These are phyloP conservation scores for Lycopodina hypogea DNA, from an alignment of 37 sponge, comb jelly and placozoan genomes.

Conservation along the genomic window DNA sequence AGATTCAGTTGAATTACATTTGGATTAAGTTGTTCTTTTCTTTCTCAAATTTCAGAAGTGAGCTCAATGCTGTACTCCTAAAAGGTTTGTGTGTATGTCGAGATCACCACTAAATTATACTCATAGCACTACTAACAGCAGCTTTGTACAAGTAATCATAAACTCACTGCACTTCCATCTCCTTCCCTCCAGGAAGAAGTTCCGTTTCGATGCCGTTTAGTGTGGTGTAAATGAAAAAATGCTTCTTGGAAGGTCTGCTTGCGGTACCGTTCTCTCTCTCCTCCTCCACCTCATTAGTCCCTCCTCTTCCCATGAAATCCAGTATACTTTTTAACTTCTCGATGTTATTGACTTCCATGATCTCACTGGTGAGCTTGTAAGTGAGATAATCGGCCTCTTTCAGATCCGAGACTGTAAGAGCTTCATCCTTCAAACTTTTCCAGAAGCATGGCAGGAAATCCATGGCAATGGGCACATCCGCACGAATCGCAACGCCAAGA, in stretches of 20 bases:
- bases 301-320: neutral
- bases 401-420: slow-evolving; percentile 60
- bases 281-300: neutral
- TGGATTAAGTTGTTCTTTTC: too few relatives aligned
- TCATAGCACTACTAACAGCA: too few relatives aligned
- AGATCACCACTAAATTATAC: too few relatives aligned
- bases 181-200: slow-evolving; percentile 49
- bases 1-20: too few relatives aligned
- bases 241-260: neutral
- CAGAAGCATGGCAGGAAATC: slow-evolving; percentile 92
- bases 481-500: slow-evolving; percentile 87
- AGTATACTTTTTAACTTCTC: slow-evolving; percentile 41
- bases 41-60: too few relatives aligned
- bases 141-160: too few relatives aligned
- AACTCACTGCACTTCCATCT: slow-evolving; percentile 69
- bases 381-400: slow-evolving; percentile 85
- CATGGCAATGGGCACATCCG: slow-evolving; percentile 88
- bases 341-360: slow-evolving; percentile 18
- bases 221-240: slow-evolving; percentile 32
- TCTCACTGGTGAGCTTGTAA: slow-evolving; percentile 67
- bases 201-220: slow-evolving; percentile 57
- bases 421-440: slow-evolving; percentile 74
- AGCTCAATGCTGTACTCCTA: too few relatives aligned
- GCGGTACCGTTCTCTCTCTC: slow-evolving; percentile 6
- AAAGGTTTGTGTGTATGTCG: too few relatives aligned